Evolutionary conservation across 2,113 vertebrate species (phyloP).

Genomic region (Thalassarche chlororhynchos): DNA sequence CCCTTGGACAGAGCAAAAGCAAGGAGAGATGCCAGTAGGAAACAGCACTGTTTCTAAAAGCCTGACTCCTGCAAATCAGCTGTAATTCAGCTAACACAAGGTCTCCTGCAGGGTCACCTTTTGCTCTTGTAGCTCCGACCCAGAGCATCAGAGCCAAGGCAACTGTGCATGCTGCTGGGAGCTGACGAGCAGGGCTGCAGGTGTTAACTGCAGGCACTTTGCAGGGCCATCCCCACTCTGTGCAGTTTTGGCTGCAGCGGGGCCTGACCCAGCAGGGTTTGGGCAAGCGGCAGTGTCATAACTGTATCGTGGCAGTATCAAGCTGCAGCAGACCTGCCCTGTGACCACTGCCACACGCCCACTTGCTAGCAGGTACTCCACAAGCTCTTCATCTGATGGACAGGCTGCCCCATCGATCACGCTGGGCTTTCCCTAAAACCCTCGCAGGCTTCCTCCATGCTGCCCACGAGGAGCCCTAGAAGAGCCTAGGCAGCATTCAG

Average conservation of each 20-base stretch:
- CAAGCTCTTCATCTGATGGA: background rate
- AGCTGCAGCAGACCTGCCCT: background rate
- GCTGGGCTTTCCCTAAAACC: background rate
- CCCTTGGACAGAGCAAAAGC: background rate
- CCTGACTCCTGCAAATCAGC: background rate
- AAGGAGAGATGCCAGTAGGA: background rate
- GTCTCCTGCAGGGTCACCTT: background rate
- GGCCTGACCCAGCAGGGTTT: background rate
- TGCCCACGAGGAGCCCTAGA: background rate
- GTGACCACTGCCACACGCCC: rapidly evolving
- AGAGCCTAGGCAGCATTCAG: background rate
- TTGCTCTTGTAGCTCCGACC: background rate
- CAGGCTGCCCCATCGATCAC: background rate
- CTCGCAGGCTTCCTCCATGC: background rate
- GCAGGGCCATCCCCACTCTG: background rate
- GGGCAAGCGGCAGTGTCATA: rapidly evolving
- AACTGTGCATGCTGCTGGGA: background rate
- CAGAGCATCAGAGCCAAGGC: rapidly evolving
- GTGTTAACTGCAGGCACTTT: background rate
- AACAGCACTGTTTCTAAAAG: background rate
- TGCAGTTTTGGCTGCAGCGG: background rate
- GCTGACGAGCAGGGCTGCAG: background rate
- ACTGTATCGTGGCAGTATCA: rapidly evolving
- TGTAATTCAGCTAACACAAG: background rate
- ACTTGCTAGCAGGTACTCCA: background rate